Evolutionary conservation across 2,888 invertebrate genomes (phyloP).

Genomic region (Lasioglossum morio): DNA sequence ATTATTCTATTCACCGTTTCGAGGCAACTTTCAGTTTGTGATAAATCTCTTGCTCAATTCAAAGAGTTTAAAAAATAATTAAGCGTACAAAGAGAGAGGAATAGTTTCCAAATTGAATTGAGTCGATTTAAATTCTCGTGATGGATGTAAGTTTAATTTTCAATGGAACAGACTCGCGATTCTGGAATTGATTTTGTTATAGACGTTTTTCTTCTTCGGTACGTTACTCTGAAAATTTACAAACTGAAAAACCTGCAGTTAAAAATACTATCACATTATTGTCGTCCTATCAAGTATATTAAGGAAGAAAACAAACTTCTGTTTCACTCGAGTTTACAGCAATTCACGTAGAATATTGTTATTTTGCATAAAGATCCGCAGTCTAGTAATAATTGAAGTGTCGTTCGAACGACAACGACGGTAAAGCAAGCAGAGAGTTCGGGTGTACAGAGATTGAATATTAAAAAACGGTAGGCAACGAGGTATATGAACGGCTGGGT

Average conservation of each 20-base stretch:
- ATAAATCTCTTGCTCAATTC: not conserved
- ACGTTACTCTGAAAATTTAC: not conserved
- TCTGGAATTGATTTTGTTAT: not conserved
- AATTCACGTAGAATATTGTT: too few relatives aligned
- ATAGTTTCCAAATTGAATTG: not conserved
- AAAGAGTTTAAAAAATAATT: not conserved
- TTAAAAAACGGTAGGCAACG: not conserved
- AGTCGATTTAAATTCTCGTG: slow-evolving; percentile 5
- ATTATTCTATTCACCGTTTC: not conserved
- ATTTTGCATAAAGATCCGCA: too few relatives aligned
- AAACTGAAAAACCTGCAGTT: not conserved
- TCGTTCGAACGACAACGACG: not conserved
- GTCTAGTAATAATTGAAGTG: not conserved
- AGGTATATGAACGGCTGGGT: not conserved
- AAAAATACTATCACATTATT: too few relatives aligned
- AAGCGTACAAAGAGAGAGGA: not conserved
- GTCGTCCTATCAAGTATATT: too few relatives aligned
- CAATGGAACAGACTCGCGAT: not conserved
- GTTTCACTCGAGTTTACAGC: too few relatives aligned
- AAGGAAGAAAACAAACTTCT: too few relatives aligned
- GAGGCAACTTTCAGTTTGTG: not conserved
- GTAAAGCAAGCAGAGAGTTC: not conserved
- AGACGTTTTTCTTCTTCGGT: not conserved
- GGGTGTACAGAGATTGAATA: not conserved
- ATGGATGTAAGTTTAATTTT: slow-evolving; percentile 9